Evolutionary conservation across 1,140 invertebrate genomes (phyloP).

Genomic region (Portunus trituberculatus): DNA sequence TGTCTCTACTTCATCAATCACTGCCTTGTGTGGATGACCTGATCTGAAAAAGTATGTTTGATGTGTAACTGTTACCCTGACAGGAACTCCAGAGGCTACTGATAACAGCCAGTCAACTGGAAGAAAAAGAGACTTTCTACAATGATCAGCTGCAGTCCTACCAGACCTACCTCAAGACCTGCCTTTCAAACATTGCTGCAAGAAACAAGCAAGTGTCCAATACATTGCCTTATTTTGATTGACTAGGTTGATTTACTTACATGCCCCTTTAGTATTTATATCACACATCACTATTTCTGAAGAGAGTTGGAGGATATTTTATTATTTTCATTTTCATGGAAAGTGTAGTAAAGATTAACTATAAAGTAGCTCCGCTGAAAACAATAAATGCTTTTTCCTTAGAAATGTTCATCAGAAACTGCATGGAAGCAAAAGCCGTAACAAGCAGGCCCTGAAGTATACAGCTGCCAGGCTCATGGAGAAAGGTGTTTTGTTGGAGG

Average conservation of each 20-base stretch:
- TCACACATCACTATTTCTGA: too few species aligned
- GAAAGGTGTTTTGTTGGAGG: constrained; percentile 88
- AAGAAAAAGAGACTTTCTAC: constrained; percentile 87
- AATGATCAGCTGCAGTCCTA: constrained; percentile 90
- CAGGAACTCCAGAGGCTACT: constrained; percentile 85
- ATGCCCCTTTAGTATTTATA: too few species aligned
- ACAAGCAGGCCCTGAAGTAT: constrained; percentile 86
- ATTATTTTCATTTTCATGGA: too few species aligned
- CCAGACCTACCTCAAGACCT: constrained; percentile 89
- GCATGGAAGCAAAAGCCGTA: constrained; percentile 68
- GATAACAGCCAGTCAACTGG: constrained; percentile 85
- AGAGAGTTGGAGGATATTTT: too few species aligned
- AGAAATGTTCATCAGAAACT: constrained; percentile 68
- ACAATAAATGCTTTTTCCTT: not conserved
- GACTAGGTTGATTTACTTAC: too few species aligned
- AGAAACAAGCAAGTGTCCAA: constrained; percentile 59
- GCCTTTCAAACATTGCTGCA: constrained; percentile 87
- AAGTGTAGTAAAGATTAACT: too few species aligned
- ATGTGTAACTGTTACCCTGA: not conserved
- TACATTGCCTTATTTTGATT: too few species aligned
- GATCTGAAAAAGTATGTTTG: not conserved
- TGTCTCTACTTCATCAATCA: too few species aligned
- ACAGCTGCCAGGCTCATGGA: constrained; percentile 87
- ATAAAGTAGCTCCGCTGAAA: too few species aligned
- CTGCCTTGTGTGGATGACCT: too few species aligned